These are phyloP conservation scores for Cettia cetti DNA, from an alignment of 2,113 vertebrate species.

Conservation along the genomic window DNA sequence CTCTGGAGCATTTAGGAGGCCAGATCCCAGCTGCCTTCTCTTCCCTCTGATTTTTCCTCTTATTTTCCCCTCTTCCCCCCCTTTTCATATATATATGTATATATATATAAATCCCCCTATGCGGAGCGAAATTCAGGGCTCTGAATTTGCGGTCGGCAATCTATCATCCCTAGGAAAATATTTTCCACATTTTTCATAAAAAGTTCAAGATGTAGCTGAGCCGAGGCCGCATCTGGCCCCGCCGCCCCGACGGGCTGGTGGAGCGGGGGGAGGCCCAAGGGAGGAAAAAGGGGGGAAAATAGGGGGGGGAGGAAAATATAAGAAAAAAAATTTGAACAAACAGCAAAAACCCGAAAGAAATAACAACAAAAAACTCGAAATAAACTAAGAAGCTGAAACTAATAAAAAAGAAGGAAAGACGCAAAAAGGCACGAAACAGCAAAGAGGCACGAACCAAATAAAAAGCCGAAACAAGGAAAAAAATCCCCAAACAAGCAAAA, in stretches of 20 bases:
- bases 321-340: not conserved
- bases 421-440: not conserved
- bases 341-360: not conserved
- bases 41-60: not conserved
- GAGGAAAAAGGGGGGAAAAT: not conserved
- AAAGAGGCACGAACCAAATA: not conserved
- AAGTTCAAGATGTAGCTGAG: slow-evolving; percentile 74
- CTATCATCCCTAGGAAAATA: slow-evolving; percentile 70
- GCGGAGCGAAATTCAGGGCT: slow-evolving; percentile 54
- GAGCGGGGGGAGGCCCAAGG: not conserved
- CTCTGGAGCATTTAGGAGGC: not conserved
- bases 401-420: not conserved
- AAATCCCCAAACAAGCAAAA: not conserved
- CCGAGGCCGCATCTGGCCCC: slow-evolving; percentile 21
- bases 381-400: not conserved
- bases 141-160: slow-evolving; percentile 60
- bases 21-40: not conserved
- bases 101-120: not conserved
- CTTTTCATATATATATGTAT: not conserved
- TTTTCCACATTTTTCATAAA: slow-evolving; percentile 77
- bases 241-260: not conserved
- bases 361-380: not conserved
- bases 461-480: not conserved
- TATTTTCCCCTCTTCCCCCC: not conserved
- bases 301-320: not conserved